phyloP scores from a whole-genome alignment of 2,888 invertebrate species.

The Kryphioiulus occultus region DNA sequence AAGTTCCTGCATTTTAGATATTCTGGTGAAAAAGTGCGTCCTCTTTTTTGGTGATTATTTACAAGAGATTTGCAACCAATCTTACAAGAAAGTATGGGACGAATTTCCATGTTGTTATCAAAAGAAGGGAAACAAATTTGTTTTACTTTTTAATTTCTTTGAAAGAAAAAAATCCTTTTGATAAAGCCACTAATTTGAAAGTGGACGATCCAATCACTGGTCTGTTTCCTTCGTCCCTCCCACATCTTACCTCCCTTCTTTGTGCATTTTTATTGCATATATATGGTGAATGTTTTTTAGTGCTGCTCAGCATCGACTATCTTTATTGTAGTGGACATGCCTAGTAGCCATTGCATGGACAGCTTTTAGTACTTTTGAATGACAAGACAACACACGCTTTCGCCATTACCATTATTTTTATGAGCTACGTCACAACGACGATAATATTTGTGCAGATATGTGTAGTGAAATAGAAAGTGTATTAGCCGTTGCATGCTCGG shows the following conservation, averaged over 20 bases:
- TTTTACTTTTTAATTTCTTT: no score
- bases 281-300: not conserved
- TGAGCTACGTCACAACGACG: slow-evolving; percentile 4
- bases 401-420: slow-evolving; percentile 39
- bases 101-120: no score
- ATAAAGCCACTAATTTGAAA: not conserved
- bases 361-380: slow-evolving; percentile 40
- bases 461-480: slow-evolving; percentile 24
- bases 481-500: not conserved
- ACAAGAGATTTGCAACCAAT: no score
- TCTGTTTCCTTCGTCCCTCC: not conserved
- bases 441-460: slow-evolving; percentile 17
- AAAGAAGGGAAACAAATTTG: no score
- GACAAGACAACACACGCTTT: slow-evolving; percentile 21
- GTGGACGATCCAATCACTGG: not conserved
- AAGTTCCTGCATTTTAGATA: no score
- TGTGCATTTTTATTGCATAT: slow-evolving; percentile 35
- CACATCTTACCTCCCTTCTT: not conserved
- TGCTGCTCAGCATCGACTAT: not conserved
- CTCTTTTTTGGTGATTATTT: no score
- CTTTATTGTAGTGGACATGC: slow-evolving; percentile 31
- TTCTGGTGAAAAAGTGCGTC: no score
- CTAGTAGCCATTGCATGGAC: slow-evolving; percentile 19
- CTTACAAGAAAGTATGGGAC: no score
- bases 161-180: not conserved